Conservation (phyloP, 2,888 invertebrate species). For the Cerceris rybyensis region DNA sequence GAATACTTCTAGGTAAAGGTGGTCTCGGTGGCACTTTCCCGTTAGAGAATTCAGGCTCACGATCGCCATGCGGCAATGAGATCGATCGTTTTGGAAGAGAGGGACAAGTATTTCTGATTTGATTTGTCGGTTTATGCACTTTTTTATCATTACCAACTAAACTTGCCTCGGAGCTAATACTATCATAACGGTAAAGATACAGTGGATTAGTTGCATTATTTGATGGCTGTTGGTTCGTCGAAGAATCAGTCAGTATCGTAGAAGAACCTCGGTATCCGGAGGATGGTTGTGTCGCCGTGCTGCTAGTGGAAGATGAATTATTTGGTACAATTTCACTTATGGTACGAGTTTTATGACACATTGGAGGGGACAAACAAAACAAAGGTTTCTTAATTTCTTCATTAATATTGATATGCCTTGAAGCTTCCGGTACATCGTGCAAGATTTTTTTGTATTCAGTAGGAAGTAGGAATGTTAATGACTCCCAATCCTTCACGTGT, state of each 20-base stretch:
- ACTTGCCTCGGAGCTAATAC: conserved; percentile 89
- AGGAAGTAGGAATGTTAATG: conserved; percentile 93
- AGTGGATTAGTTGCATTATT: conserved; percentile 84
- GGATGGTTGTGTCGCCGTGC: conserved; percentile 90
- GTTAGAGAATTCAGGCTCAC: conserved; percentile 78
- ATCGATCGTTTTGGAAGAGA: conserved; percentile 87
- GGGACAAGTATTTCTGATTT: conserved; percentile 75
- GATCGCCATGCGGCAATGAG: conserved; percentile 83
- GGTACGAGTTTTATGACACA: conserved; percentile 83
- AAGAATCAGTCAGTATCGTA: conserved; percentile 90
- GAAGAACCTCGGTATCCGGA: conserved; percentile 94
- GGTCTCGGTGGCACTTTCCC: conserved; percentile 86
- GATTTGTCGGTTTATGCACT: conserved; percentile 61
- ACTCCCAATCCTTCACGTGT: conserved; percentile 97
- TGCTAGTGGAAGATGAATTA: conserved; percentile 86
- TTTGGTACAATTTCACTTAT: conserved; percentile 84
- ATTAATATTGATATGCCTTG: conserved; percentile 85
- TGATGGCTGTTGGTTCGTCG: conserved; percentile 87
- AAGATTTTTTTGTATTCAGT: conserved; percentile 91
- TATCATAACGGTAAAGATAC: conserved; percentile 92
- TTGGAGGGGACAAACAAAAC: conserved; percentile 84
- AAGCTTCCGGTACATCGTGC: conserved; percentile 90
- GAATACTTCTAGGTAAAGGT: conserved; percentile 88
- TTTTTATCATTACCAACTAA: conserved; percentile 82
- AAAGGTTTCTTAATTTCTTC: conserved; percentile 84